These are phyloP conservation scores for Heliconius hermathena DNA, from an alignment of 1,140 invertebrate genomes.

Conservation along the genomic window DNA sequence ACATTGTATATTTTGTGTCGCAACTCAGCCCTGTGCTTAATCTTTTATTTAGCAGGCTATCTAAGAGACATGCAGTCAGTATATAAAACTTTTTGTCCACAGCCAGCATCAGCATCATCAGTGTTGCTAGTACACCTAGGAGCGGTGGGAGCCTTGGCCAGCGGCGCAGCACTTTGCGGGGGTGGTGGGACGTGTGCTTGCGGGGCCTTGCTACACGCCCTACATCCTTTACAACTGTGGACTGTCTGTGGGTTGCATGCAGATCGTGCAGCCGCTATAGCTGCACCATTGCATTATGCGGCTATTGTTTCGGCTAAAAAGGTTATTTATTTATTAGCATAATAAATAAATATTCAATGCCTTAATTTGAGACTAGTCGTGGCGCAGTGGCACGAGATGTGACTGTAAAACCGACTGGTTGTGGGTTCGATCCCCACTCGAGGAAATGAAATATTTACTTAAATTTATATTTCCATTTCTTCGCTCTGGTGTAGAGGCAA, in stretches of 20 bases:
- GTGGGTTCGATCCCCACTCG: too few species aligned
- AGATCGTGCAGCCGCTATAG: constrained; percentile 90
- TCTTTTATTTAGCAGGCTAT: too few species aligned
- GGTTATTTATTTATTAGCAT: constrained; percentile 54
- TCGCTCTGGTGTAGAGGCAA: too few species aligned
- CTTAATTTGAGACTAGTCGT: too few species aligned
- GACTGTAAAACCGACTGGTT: too few species aligned
- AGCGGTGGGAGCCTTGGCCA: constrained; percentile 85
- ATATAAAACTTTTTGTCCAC: constrained; percentile 64
- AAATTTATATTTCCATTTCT: too few species aligned
- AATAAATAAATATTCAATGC: too few species aligned
- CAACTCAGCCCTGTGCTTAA: too few species aligned
- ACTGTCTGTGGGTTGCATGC: constrained; percentile 90
- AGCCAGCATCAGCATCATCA: constrained; percentile 86
- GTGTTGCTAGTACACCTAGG: constrained; percentile 88
- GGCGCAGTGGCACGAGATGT: too few species aligned
- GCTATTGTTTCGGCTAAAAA: constrained; percentile 86
- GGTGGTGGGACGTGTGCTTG: constrained; percentile 82
- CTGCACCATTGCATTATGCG: constrained; percentile 89
- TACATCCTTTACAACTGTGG: constrained; percentile 90
- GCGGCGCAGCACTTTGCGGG: constrained; percentile 80
- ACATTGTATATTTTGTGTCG: too few species aligned
- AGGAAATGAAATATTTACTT: too few species aligned
- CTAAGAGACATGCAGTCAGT: too few species aligned
- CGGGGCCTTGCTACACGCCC: constrained; percentile 84